These are phyloP conservation scores for Eulemur albifrons DNA, from an alignment of 2,797 vertebrate species.

Conservation along the genomic window DNA sequence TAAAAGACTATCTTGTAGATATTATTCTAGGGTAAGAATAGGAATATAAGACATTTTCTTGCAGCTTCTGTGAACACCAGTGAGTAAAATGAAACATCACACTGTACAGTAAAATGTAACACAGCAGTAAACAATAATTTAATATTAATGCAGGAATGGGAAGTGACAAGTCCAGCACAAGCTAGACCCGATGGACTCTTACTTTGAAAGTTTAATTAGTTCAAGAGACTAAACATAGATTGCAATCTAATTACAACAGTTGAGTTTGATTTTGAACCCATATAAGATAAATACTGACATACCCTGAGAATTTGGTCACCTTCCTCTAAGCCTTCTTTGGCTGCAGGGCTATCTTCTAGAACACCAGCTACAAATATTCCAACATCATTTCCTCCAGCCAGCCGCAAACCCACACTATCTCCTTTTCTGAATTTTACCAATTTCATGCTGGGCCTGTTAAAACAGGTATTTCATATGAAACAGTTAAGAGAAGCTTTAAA, in stretches of 20 bases:
- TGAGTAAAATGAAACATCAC: neutral
- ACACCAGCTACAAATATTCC: conserved; percentile 99
- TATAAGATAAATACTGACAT: conserved; percentile 56
- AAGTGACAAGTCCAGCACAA: neutral
- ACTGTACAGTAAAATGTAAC: neutral
- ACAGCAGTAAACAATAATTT: neutral
- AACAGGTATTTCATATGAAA: conserved; percentile 63
- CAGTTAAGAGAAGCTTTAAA: conserved; percentile 11
- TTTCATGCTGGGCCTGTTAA: conserved; percentile 97
- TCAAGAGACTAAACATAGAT: neutral
- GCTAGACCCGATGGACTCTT: neutral
- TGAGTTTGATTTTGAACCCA: neutral
- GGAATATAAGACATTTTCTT: neutral
- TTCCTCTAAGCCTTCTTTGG: conserved; percentile 98
- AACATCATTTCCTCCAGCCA: conserved; percentile 98
- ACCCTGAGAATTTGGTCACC: conserved; percentile 99
- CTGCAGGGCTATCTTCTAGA: conserved; percentile 97
- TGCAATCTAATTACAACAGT: neutral
- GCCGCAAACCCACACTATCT: conserved; percentile 96
- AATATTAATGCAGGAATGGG: neutral
- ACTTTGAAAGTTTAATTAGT: neutral
- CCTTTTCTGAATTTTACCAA: conserved; percentile 99
- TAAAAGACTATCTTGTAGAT: neutral
- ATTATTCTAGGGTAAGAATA: neutral
- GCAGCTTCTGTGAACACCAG: neutral